Conservation (phyloP, 2,797 vertebrate species). For the Sparidentex hasta region DNA sequence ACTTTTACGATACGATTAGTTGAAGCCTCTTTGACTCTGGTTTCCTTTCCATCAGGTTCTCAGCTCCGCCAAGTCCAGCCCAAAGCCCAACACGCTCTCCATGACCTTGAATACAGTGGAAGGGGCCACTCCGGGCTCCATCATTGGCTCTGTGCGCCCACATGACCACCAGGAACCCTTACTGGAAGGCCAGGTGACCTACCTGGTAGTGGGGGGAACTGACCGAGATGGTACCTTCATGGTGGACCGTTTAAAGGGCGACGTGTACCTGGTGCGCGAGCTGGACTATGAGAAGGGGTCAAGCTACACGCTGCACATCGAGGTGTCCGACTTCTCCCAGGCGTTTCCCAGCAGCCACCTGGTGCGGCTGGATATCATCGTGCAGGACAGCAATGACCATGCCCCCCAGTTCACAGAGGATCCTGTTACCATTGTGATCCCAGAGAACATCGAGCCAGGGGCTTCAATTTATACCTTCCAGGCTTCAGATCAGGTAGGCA, state of each 20-base stretch:
- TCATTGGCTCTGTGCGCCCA: conserved; percentile 90
- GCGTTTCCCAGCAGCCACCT: conserved; percentile 88
- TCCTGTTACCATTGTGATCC: conserved; percentile 92
- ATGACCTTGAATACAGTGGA: conserved; percentile 90
- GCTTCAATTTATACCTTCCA: conserved; percentile 94
- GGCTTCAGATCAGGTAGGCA: conserved; percentile 89
- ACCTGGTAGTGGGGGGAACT: conserved; percentile 91
- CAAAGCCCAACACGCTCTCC: conserved; percentile 85
- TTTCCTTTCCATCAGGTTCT: conserved; percentile 84
- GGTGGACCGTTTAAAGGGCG: conserved; percentile 91
- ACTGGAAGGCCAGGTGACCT: conserved; percentile 86
- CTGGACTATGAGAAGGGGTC: conserved; percentile 94
- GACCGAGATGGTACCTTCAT: conserved; percentile 92
- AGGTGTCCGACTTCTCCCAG: conserved; percentile 89
- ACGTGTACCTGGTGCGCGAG: conserved; percentile 90
- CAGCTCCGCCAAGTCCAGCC: conserved; percentile 80
- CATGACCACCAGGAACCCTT: conserved; percentile 75
- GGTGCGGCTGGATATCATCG: conserved; percentile 90
- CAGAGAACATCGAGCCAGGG: conserved; percentile 89
- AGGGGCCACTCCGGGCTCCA: conserved; percentile 91
- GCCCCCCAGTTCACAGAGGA: conserved; percentile 92
- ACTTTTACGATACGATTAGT: no score
- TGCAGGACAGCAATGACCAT: conserved; percentile 96
- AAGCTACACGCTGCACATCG: conserved; percentile 89
- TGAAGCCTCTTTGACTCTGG: not conserved